These are phyloP conservation scores for Lagocephalus sceleratus DNA, from an alignment of 2,797 vertebrate species.

Conservation along the genomic window DNA sequence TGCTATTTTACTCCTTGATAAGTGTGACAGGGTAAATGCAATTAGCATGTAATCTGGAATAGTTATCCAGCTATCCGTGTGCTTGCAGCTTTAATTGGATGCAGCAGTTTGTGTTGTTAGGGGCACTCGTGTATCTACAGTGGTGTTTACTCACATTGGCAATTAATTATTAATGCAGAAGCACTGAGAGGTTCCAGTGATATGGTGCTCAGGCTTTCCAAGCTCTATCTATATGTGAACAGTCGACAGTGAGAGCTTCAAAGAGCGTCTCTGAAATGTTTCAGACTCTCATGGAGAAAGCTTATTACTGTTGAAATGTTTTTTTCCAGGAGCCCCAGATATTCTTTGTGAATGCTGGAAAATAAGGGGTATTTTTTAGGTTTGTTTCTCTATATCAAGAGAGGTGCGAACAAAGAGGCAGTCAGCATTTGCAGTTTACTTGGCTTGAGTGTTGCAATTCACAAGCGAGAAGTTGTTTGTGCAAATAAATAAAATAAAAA, in stretches of 20 bases:
- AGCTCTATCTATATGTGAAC: slow-evolving; percentile 70
- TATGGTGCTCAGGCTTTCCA: slow-evolving; percentile 68
- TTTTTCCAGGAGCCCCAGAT: slow-evolving; percentile 68
- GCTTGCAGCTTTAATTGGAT: slow-evolving; percentile 59
- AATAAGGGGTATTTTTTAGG: slow-evolving; percentile 63
- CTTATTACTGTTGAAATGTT: slow-evolving; percentile 79
- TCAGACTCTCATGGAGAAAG: slow-evolving; percentile 70
- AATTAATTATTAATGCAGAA: slow-evolving; percentile 79
- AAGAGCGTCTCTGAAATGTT: slow-evolving; percentile 70
- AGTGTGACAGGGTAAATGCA: slow-evolving; percentile 18
- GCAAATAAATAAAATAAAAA: slow-evolving; percentile 36
- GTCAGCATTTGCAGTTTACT: slow-evolving; percentile 66
- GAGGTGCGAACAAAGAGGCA: slow-evolving; percentile 71
- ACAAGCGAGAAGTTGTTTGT: slow-evolving; percentile 57
- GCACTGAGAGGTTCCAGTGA: slow-evolving; percentile 74
- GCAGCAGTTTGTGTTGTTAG: slow-evolving; percentile 64
- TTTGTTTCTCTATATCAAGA: slow-evolving; percentile 72
- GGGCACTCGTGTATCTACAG: slow-evolving; percentile 71
- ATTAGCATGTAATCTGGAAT: slow-evolving; percentile 39
- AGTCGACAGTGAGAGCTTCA: slow-evolving; percentile 75
- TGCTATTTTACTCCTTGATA: slow-evolving; percentile 6
- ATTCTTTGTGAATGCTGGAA: slow-evolving; percentile 72
- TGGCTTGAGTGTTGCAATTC: slow-evolving; percentile 57
- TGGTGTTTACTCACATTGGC: slow-evolving; percentile 76
- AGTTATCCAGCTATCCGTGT: slow-evolving; percentile 40